These are phyloP conservation scores for Felis chaus DNA, from an alignment of 2,113 vertebrate species.

Conservation along the genomic window DNA sequence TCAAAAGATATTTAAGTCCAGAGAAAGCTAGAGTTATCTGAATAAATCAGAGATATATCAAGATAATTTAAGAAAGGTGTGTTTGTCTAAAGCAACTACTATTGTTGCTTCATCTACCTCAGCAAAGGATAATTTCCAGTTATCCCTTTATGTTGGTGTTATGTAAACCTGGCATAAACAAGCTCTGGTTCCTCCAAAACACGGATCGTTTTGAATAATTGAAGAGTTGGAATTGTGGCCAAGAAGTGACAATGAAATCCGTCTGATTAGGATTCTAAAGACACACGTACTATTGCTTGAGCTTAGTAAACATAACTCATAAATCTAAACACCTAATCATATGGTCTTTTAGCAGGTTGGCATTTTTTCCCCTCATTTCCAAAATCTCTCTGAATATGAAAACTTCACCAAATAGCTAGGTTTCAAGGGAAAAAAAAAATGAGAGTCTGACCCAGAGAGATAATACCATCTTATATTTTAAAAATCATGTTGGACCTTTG, in stretches of 20 bases:
- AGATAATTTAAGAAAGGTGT: neutral
- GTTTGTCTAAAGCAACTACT: neutral
- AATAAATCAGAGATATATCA: neutral
- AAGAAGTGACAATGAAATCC: conserved; percentile 15
- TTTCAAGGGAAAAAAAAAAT: neutral
- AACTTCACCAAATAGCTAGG: neutral
- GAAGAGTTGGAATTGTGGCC: neutral
- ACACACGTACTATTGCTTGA: neutral
- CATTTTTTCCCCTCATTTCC: neutral
- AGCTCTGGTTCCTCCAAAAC: neutral
- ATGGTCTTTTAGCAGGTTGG: neutral
- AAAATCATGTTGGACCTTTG: neutral
- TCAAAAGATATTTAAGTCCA: neutral
- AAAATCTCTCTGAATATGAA: neutral
- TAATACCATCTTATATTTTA: neutral
- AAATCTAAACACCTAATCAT: neutral
- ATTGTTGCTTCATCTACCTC: neutral
- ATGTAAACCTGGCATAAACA: neutral
- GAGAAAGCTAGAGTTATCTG: neutral
- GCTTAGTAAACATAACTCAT: conserved; percentile 19
- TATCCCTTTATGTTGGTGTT: neutral
- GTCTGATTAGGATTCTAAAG: neutral
- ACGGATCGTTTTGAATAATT: neutral
- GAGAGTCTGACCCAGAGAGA: neutral
- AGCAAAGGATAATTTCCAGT: neutral